Evolutionary conservation across 2,888 invertebrate genomes (phyloP).

Genomic region (Drosophila siamana): DNA sequence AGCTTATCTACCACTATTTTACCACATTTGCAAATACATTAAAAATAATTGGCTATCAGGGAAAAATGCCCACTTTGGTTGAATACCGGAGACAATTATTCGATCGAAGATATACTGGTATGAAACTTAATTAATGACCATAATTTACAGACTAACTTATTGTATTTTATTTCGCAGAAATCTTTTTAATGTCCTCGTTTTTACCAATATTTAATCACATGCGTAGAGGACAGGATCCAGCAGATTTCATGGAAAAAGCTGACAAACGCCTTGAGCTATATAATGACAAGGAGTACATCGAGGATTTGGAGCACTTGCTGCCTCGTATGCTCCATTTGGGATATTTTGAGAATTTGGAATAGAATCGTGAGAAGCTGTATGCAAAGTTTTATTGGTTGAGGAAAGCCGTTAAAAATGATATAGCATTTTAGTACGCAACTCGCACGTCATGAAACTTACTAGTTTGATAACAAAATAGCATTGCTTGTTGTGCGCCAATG

Average conservation of each 20-base stretch:
- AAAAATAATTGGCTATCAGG: conserved; percentile 55
- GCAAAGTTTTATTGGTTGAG: too few relatives aligned
- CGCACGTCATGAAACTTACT: too few relatives aligned
- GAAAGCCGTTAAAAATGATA: too few relatives aligned
- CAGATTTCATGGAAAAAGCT: not conserved
- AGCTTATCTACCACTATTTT: conserved; percentile 67
- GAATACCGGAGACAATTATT: conserved; percentile 54
- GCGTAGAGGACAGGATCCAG: not conserved
- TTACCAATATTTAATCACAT: conserved; percentile 27
- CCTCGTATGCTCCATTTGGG: conserved; percentile 58
- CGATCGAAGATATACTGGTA: conserved; percentile 57
- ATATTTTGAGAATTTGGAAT: conserved; percentile 53
- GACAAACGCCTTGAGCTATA: not conserved
- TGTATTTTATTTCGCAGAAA: conserved; percentile 25
- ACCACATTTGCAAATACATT: conserved; percentile 58
- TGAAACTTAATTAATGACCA: not conserved
- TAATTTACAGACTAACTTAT: not conserved
- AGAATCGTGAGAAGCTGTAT: too few relatives aligned
- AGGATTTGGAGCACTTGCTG: conserved; percentile 38
- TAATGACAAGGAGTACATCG: conserved; percentile 7
- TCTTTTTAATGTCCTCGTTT: conserved; percentile 25
- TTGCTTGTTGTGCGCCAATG: too few relatives aligned
- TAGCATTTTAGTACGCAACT: too few relatives aligned
- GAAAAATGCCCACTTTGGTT: conserved; percentile 49
- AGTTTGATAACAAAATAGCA: too few relatives aligned